phyloP scores from a whole-genome alignment of 2,888 invertebrate species.

The Protophormia terraenovae region DNA sequence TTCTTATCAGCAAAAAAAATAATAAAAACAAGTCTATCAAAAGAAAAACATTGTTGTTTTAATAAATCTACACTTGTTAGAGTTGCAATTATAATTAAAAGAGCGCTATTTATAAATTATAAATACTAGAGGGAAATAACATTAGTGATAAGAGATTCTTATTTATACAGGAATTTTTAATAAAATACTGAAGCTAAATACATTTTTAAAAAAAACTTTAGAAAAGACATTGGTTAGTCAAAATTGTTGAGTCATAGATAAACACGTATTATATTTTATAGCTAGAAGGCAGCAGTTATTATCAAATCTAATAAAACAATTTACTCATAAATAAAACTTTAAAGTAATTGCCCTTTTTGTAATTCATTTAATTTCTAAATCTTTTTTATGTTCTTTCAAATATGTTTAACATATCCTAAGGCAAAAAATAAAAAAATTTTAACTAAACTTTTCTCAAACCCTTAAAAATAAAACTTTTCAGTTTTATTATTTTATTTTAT shows the following conservation, averaged over 20 bases:
- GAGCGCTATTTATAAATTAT: slow-evolving; percentile 5
- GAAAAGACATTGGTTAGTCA: background rate
- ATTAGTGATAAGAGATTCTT: slow-evolving; percentile 16
- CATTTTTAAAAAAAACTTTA: no score
- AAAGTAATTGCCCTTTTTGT: no score
- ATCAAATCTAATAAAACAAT: no score
- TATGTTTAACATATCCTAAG: no score
- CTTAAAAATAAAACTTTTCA: background rate
- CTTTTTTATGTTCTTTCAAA: no score
- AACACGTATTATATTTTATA: no score
- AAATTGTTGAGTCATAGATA: no score
- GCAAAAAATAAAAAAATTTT: no score
- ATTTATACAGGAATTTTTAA: background rate
- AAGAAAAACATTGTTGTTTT: background rate
- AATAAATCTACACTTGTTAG: slow-evolving; percentile 18
- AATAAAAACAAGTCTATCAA: background rate
- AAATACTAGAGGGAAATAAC: background rate
- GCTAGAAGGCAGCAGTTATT: no score
- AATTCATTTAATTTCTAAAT: no score
- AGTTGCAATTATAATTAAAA: slow-evolving; percentile 9
- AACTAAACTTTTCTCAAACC: background rate
- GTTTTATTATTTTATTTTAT: slow-evolving; percentile 10
- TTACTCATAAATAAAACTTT: no score
- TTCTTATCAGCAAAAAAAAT: slow-evolving; percentile 26
- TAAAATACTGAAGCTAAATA: no score